Evolutionary conservation across 2,888 invertebrate genomes (phyloP), one percentile per base, ranked within the genome.

Genomic region (Mythimna pallens): DNA sequence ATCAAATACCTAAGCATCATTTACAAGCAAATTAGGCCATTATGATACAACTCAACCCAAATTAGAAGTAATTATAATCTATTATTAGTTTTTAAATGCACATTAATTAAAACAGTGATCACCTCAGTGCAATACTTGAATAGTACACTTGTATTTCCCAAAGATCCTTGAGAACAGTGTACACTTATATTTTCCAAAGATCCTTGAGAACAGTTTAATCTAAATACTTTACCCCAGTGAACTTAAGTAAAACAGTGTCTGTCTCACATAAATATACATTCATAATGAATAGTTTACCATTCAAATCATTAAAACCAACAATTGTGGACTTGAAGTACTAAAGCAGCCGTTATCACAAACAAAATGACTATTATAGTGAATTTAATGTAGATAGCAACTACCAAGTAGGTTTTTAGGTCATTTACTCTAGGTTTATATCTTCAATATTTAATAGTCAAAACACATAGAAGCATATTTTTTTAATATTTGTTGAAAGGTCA

Each of bases 321-420:
- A 63, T 73, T 69, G 69, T 69, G 30, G 17, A 70, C 43, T 61
- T 81, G 12, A 61, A 76, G 66, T 78, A 59, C 65, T 75, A 52
- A 73, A 76, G 63, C 58, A 63, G 58, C 75, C 52, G 73, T 82
- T 87, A 87, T 87, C 87, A 78, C 65, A 65, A 63, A 76, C 65
- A 62, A 73, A 78, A 82, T 80, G 68, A 62, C 70, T 79, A 73
- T 76, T 81, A 70, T 73, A 76, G 83, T 89, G 79, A 80, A 83
- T 86, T 85, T 72, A 75, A 83, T 74, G 25, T 80, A 63, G 85
- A 87, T 87, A 86, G 69, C 77, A 77, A 64, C 52, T 59, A 64
- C n/a, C 69, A 84, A 81, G 63, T 87, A 84, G 85, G 87, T 88
- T 90, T 91, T 86, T 87, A 83, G 91, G 90, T 89, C 87, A 89